Conservation (phyloP, 2,888 invertebrate species). For the Yponomeuta plumbellus region DNA sequence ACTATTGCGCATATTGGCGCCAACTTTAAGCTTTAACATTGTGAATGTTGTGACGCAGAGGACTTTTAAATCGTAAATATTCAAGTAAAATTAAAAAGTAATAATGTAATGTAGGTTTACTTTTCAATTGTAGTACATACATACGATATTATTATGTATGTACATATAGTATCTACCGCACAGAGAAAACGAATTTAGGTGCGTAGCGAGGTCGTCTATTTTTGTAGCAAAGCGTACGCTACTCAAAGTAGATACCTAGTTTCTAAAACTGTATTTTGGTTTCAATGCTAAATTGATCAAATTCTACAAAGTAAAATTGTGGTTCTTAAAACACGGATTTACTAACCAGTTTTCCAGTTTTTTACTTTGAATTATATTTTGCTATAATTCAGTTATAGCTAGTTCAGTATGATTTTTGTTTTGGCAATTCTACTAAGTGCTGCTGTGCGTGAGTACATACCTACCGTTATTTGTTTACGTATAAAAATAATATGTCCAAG, state of each 20-base stretch:
- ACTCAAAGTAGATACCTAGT: neutral
- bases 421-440: neutral
- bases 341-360: neutral
- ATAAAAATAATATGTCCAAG: too few species aligned
- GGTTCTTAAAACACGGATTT: neutral
- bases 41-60: too few species aligned
- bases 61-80: too few species aligned
- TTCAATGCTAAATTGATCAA: neutral
- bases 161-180: neutral
- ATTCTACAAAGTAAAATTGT: neutral
- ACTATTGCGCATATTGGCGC: neutral
- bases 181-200: neutral
- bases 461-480: neutral
- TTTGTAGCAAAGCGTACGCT: neutral
- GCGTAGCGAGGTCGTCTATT: constrained; percentile 2
- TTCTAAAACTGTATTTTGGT: neutral
- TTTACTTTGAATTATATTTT: neutral
- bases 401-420: neutral
- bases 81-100: too few species aligned
- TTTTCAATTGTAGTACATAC: too few species aligned
- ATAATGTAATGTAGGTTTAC: too few species aligned
- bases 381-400: neutral
- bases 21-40: neutral
- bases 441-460: neutral
- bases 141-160: too few species aligned